Evolutionary conservation across 2,797 vertebrate species (phyloP), one percentile per base, ranked within the genome.

Genomic region (Petrocephalus sullivani): DNA sequence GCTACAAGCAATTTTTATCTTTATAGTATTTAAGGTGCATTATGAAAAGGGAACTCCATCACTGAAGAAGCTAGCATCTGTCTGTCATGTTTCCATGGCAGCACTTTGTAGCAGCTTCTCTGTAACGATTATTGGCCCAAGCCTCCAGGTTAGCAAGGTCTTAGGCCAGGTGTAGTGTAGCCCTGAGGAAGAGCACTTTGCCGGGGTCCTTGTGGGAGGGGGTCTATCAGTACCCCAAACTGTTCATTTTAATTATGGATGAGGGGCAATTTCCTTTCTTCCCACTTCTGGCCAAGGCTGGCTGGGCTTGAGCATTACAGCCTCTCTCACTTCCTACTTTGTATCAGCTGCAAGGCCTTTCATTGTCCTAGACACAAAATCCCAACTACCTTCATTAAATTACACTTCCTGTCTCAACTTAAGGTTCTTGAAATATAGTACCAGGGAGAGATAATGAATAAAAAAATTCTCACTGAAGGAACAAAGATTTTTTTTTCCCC

Each of bases 261-360:
- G 51, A 75, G 83, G 61, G 28, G 86, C 51, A 86, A 54, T 86
- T 83, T 67, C n/a, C 57, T 90, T 82, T 89, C 82, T 86, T 86
- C 54, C 78, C 75, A 33, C 37, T 57, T 85, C 53, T 19, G 23
- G 88, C 57, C 28, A 58, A 84, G 21, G 19, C 37, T 88, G n/a
- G 87, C 78, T 53, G 57, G 75, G 57, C 46, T 49, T 10, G 8
- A 53, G n/a, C 14, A n/a, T 49, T 64, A 64, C 53, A 28, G 86
- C 19, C 16, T 21, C 33, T 28, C 87, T 8, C n/a, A 21, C 28
- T 54, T 33, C 21, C 75, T 9, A 33, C 8, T 54, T n/a, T 64
- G n/a, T 60, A 41, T 2, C 19, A 54, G 10, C n/a, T 28, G 41
- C 37, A 64, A 21, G 8, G 9, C 41, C 12, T 64, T 51, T 64